Conservation (phyloP, 2,113 vertebrate genomes). For the Pheucticus melanocephalus region DNA sequence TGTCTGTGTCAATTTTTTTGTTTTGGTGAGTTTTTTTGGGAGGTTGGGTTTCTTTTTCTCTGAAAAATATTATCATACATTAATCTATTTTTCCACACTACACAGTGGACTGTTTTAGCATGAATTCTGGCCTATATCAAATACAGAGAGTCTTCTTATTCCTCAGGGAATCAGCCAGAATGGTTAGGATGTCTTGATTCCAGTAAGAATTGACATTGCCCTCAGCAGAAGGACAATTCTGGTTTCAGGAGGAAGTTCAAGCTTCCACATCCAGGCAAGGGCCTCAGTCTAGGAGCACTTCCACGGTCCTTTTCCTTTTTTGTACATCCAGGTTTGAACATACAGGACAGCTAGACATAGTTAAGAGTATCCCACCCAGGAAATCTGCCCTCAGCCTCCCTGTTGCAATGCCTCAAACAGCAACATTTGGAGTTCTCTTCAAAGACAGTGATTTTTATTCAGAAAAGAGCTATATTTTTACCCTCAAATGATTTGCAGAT, state of each 20-base stretch:
- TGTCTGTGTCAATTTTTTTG: background rate
- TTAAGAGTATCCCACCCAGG: background rate
- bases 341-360: rapidly evolving
- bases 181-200: background rate
- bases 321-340: background rate
- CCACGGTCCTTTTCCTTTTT: background rate
- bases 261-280: background rate
- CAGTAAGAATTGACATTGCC: background rate
- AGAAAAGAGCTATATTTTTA: background rate
- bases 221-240: background rate
- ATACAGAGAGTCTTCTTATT: background rate
- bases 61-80: background rate
- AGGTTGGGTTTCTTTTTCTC: rapidly evolving
- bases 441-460: background rate
- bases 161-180: background rate
- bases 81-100: background rate
- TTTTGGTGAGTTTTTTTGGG: background rate
- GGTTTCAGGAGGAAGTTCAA: background rate
- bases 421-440: background rate
- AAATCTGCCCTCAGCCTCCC: background rate
- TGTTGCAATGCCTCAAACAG: background rate
- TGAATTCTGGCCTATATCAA: background rate
- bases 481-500: background rate
- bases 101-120: background rate
- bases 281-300: background rate